Evolutionary conservation across 2,113 vertebrate species (phyloP).

Genomic region (Sorex fumeus): DNA sequence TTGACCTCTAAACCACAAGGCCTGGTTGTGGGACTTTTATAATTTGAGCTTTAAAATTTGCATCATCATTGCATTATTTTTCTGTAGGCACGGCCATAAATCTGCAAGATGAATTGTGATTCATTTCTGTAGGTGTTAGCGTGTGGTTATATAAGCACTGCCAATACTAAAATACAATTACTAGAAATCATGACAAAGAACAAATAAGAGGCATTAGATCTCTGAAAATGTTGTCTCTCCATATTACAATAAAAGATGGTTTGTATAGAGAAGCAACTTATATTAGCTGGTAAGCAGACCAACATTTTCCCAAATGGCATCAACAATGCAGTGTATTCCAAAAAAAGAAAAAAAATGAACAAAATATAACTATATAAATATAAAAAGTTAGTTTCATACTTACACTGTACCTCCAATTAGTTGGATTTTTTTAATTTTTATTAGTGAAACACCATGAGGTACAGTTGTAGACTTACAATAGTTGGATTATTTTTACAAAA

Average conservation of each 20-base stretch:
- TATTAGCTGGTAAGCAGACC: conserved; percentile 48
- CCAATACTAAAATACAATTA: conserved; percentile 70
- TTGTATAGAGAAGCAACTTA: conserved; percentile 58
- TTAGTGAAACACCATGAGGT: no score
- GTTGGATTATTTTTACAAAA: conserved; percentile 41
- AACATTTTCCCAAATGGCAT: conserved; percentile 59
- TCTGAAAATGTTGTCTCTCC: conserved; percentile 43
- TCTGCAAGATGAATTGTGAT: conserved; percentile 78
- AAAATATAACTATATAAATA: conserved; percentile 46
- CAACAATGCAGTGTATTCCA: conserved; percentile 47
- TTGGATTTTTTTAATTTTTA: conserved; percentile 53
- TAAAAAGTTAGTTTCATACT: conserved; percentile 38
- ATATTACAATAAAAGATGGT: conserved; percentile 51
- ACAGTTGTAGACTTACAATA: no score
- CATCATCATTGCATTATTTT: conserved; percentile 60
- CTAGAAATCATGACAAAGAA: conserved; percentile 69
- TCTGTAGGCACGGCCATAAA: conserved; percentile 71
- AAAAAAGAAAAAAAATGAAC: conserved; percentile 24
- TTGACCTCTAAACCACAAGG: conserved; percentile 71
- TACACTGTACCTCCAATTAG: conserved; percentile 50
- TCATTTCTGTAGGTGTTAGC: conserved; percentile 73
- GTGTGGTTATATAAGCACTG: conserved; percentile 43
- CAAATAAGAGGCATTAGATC: conserved; percentile 61
- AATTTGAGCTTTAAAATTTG: conserved; percentile 71
- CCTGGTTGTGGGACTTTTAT: conserved; percentile 54